Base-by-base conservation (phyloP, 2,797 vertebrate species). In the Ceyx erithaca region DNA sequence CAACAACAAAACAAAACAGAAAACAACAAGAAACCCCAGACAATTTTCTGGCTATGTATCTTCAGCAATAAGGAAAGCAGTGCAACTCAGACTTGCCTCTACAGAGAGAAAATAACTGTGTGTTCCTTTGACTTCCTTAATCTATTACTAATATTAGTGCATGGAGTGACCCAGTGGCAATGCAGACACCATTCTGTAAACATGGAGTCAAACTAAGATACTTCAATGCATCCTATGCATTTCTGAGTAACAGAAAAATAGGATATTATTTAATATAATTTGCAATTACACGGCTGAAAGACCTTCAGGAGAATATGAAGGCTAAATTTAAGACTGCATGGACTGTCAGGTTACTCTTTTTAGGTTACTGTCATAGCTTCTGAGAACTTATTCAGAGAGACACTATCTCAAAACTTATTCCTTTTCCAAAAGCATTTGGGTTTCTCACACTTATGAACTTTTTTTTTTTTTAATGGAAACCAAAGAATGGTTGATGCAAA, bases 11-110 rank as follows among this genome's bases (percentile, higher is more conserved):
- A 28, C 35, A 16, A 16, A 1, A 1, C 19, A 30, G 1, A 52
- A 26, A 46, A 12, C 4, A 58, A 48, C 4, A 69, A 45, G 33
- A 45, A n/a, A 48, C 0, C 35, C 2, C 10, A 1, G 17, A 6
- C 4, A 28, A 13, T 15, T 43, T 92, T 33, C 41, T 46, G 43
- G 11, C 20, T 72, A 9, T 2, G 0, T 37, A 30, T 5, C 19
- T 7, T 33, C 28, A 52, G 4, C 9, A 23, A 7, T n/a, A 52
- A 75, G 58, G 17, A 55, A 71, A 57, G 19, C 18, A 30, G 12
- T 10, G 21, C 18, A 86, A 7, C 25, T 72, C 54, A 33, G 28
- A 80, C 12, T 70, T 55, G 7, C 5, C n/a, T 62, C 28, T 30
- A 49, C 5, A 49, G 40, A 51, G 25, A 63, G 26, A 68, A 25